Conservation (phyloP, 2,797 vertebrate species). For the Heterohyrax brucei region DNA sequence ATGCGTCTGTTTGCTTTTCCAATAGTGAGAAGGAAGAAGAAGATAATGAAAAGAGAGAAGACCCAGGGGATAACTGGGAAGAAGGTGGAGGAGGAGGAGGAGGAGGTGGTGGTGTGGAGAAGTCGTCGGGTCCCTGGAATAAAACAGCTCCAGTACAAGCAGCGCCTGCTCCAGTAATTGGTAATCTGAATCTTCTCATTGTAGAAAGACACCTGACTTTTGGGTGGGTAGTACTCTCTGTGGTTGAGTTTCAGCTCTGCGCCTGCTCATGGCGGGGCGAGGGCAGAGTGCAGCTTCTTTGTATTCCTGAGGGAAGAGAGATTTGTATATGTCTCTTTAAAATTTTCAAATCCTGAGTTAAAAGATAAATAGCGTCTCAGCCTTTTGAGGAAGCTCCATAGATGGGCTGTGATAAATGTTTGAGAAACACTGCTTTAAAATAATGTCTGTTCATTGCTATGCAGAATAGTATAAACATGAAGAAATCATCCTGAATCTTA, state of each 20-base stretch:
- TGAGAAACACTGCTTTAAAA: background rate
- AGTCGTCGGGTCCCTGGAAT: conserved; percentile 97
- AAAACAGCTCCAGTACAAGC: conserved; percentile 93
- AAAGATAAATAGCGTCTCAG: background rate
- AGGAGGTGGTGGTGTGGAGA: conserved; percentile 92
- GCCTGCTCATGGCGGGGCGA: background rate
- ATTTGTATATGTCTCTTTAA: background rate
- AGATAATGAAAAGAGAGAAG: conserved; percentile 97
- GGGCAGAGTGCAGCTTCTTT: background rate
- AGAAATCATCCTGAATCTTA: background rate
- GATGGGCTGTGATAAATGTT: background rate
- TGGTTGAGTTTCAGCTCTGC: background rate
- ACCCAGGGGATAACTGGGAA: conserved; percentile 96
- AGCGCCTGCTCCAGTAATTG: conserved; percentile 90
- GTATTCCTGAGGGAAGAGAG: background rate
- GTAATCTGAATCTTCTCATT: conserved; percentile 84
- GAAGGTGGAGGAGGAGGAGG: conserved; percentile 90
- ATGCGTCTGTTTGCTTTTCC: conserved; percentile 63
- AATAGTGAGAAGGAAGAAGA: conserved; percentile 97
- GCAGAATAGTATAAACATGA: background rate
- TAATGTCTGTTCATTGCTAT: background rate
- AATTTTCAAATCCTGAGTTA: background rate
- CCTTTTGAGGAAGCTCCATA: background rate
- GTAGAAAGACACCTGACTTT: background rate
- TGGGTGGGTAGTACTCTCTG: background rate